phyloP scores from a whole-genome alignment of 1,140 invertebrate genomes.

The Camponotus vicinus region DNA sequence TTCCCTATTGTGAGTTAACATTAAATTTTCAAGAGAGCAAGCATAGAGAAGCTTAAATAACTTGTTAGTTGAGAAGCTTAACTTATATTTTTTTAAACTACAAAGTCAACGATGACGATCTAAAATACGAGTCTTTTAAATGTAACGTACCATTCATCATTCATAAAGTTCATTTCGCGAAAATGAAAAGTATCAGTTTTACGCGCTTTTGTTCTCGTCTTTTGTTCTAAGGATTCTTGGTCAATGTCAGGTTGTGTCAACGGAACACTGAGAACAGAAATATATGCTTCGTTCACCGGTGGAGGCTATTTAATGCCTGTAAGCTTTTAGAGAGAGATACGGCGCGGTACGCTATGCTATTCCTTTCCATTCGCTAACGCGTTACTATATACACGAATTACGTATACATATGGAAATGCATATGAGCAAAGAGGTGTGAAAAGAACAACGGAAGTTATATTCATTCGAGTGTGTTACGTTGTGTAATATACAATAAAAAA shows the following conservation, averaged over 20 bases:
- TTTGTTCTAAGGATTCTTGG: neutral
- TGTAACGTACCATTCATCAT: neutral
- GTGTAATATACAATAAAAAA: neutral
- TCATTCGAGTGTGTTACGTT: neutral
- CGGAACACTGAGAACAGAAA: conserved; percentile 1
- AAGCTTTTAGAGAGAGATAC: conserved; percentile 19
- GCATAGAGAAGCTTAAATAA: neutral
- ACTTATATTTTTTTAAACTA: neutral
- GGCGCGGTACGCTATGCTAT: neutral
- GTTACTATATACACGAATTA: neutral
- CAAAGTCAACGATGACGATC: neutral
- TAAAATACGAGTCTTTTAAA: neutral
- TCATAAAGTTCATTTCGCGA: neutral
- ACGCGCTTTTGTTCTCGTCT: neutral
- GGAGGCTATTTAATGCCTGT: neutral
- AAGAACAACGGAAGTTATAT: neutral
- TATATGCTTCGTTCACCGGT: neutral
- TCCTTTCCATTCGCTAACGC: neutral
- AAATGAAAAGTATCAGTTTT: neutral
- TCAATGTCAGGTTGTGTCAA: neutral
- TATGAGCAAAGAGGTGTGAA: neutral
- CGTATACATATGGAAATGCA: neutral
- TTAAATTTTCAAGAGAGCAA: neutral
- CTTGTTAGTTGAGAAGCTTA: neutral
- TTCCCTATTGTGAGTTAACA: neutral